Conservation (phyloP, 2,113 vertebrate genomes). For the Oncorhynchus keta region DNA sequence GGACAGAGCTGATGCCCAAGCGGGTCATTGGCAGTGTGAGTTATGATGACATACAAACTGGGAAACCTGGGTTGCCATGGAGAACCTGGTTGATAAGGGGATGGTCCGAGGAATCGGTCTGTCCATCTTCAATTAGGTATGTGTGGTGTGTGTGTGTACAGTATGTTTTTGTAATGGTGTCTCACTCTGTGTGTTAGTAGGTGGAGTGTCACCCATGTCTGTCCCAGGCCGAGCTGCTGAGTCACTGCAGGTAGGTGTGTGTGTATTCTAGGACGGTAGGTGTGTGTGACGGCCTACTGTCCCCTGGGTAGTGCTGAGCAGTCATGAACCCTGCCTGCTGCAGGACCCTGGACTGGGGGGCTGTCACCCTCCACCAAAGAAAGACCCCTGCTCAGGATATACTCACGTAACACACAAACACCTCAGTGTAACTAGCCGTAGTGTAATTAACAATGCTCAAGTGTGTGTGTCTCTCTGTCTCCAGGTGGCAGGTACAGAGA, state of each 20-base stretch:
- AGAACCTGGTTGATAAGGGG: slow-evolving; percentile 67
- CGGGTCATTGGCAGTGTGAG: slow-evolving; percentile 65
- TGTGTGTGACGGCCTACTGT: slow-evolving; percentile 73
- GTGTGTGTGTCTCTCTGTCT: not conserved
- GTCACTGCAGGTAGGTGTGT: slow-evolving; percentile 63
- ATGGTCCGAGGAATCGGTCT: slow-evolving; percentile 71
- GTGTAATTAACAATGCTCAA: not conserved
- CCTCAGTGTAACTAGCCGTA: not conserved
- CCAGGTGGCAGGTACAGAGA: slow-evolving; percentile 75
- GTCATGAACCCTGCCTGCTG: slow-evolving; percentile 67
- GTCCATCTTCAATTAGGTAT: slow-evolving; percentile 80
- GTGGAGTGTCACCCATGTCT: slow-evolving; percentile 76
- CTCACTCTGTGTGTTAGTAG: slow-evolving; percentile 42
- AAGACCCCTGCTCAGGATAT: slow-evolving; percentile 71
- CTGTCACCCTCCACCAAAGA: slow-evolving; percentile 54
- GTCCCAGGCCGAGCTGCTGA: slow-evolving; percentile 63
- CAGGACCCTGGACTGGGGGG: slow-evolving; percentile 57
- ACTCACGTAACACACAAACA: slow-evolving; percentile 54
- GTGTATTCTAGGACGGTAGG: slow-evolving; percentile 45
- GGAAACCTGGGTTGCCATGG: slow-evolving; percentile 75
- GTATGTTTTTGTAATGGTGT: not conserved
- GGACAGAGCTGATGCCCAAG: slow-evolving; percentile 66
- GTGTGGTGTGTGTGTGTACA: slow-evolving; percentile 1
- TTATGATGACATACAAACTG: slow-evolving; percentile 72
- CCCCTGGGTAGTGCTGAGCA: slow-evolving; percentile 74